Conservation (phyloP, 2,797 vertebrate genomes). For the Eospalax fontanierii region DNA sequence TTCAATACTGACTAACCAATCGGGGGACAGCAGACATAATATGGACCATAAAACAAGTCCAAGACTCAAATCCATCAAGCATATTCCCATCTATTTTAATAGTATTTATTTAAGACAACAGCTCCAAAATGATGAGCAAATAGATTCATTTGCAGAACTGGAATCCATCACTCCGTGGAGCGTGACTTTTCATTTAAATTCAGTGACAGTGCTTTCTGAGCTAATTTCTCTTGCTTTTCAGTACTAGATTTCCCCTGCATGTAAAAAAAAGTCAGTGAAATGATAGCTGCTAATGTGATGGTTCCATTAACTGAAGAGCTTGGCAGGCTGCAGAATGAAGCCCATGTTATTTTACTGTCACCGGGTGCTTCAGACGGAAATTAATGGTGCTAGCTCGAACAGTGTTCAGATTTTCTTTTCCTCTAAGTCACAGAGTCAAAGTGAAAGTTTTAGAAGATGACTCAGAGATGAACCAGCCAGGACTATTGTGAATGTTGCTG, state of each 20-base stretch:
- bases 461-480: background rate
- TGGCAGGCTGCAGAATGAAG: background rate
- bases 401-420: background rate
- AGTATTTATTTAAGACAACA: background rate
- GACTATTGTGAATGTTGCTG: background rate
- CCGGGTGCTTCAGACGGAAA: background rate
- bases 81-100: background rate
- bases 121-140: background rate
- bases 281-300: background rate
- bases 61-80: constrained; percentile 3
- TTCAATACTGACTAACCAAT: background rate
- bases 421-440: constrained; percentile 17
- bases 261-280: background rate
- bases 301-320: background rate
- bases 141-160: background rate
- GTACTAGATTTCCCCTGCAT: background rate
- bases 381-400: background rate
- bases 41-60: background rate
- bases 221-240: constrained; percentile 30
- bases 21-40: background rate
- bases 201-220: background rate
- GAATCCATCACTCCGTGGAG: constrained; percentile 1
- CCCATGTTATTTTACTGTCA: background rate
- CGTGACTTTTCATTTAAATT: constrained; percentile 9
- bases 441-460: background rate